Conservation (phyloP, 2,113 vertebrate genomes). For the Antennarius striatus region DNA sequence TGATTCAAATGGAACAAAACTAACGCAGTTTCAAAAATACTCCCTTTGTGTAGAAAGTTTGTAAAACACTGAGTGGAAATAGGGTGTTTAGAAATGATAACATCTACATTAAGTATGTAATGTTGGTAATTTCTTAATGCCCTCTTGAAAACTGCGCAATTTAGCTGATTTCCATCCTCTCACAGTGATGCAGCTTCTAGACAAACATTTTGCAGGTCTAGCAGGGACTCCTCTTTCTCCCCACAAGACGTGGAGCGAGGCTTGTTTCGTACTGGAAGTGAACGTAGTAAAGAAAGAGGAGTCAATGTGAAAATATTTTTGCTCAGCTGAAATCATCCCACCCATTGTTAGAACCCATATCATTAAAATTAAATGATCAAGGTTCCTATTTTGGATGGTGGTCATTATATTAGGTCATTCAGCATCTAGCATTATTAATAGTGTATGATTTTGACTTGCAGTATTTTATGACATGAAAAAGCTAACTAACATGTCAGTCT, state of each 20-base stretch:
- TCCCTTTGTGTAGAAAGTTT: not conserved
- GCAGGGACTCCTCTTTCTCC: too few species aligned
- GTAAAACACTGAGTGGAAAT: not conserved
- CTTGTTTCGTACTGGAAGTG: too few species aligned
- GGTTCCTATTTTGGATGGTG: not conserved
- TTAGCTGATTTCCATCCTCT: too few species aligned
- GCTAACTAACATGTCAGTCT: not conserved
- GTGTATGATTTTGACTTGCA: not conserved
- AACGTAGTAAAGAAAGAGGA: too few species aligned
- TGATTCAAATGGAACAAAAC: not conserved
- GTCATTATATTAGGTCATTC: not conserved
- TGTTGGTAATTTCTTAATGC: not conserved
- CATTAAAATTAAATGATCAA: slow-evolving; percentile 1
- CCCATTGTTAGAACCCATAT: slow-evolving; percentile 2
- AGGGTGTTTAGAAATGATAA: slow-evolving; percentile 9
- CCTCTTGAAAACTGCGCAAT: too few species aligned
- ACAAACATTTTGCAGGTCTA: too few species aligned
- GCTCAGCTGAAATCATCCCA: slow-evolving; percentile 5
- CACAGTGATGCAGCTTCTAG: too few species aligned
- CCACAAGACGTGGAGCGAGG: too few species aligned
- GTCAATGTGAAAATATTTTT: not conserved
- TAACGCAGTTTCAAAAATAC: not conserved
- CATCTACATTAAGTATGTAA: not conserved
- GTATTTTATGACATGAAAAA: slow-evolving; percentile 3
- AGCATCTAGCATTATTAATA: not conserved